Evolutionary conservation across 2,888 invertebrate genomes (phyloP), one percentile per base, ranked within the genome.

Genomic region (Nezara viridula): DNA sequence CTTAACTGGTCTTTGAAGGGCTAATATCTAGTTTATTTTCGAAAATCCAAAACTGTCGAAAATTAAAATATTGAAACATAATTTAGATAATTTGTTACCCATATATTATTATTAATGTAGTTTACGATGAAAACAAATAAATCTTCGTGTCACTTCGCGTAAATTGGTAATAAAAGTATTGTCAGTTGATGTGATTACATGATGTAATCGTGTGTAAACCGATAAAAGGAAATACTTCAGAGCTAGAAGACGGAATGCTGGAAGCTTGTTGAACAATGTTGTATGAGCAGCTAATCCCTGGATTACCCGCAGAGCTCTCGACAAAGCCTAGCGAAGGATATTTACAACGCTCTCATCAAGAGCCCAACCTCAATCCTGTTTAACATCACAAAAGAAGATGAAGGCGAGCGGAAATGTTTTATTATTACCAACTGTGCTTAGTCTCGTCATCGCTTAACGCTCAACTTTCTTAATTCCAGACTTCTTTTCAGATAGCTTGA

Each of bases 371-470:
- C 5, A 47, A 81, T 81, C 81, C 81, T 24, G 44, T 81, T 81
- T 81, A 44, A 47, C 81, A 44, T 81, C n/a, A 81, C 81, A 44
- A 81, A 81, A 81, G 81, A 44, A 44, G 81, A 44, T 37, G 66
- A 66, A 66, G 32, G 0, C 66, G 66, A 37, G 32, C 0, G 66
- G 32, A 66, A 66, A 32, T 37, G 66, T 66, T 66, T 66, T 66
- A 66, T 32, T 66, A 66, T 66, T 66, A 37, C 32, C 32, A 7
- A 32, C 66, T 73, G 5, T 32, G 24, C 66, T 73, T 73, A 66
- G 5, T 14, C 10, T 2, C 37, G 37, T 37, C 32, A 37, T 37
- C 7, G 19, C 66, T 37, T 37, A 37, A 0, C 14, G 32, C 6
- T 66, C 19, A 32, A 6, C 32, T 19, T 21, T 21, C 27, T 0